These are phyloP conservation scores for Anoncus sp. DNA, from an alignment of 2,888 invertebrate genomes.

Conservation along the genomic window DNA sequence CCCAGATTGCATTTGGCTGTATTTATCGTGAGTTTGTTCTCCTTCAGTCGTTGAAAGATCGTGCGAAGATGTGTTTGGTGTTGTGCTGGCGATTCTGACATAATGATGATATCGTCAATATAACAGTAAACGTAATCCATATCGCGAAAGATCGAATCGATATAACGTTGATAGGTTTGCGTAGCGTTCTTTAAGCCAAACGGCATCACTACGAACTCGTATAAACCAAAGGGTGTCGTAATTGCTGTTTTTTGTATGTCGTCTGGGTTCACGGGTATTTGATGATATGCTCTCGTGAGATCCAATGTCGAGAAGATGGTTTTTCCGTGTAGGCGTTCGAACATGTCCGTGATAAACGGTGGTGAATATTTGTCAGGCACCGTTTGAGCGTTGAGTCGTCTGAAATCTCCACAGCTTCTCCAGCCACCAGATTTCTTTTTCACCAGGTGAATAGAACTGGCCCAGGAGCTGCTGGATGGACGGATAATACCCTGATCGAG, in stretches of 20 bases:
- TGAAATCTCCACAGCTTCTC: slow-evolving; percentile 72
- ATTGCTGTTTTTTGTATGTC: slow-evolving; percentile 53
- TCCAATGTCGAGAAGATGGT: slow-evolving; percentile 66
- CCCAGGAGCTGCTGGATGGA: slow-evolving; percentile 80
- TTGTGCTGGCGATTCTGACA: slow-evolving; percentile 30
- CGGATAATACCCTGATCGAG: slow-evolving; percentile 79
- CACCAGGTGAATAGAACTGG: slow-evolving; percentile 77
- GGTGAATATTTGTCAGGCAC: too few relatives aligned
- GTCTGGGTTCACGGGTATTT: slow-evolving; percentile 66
- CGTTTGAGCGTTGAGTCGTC: slow-evolving; percentile 67
- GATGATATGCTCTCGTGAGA: slow-evolving; percentile 69
- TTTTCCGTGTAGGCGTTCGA: slow-evolving; percentile 58
- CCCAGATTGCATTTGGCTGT: slow-evolving; percentile 66
- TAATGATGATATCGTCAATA: slow-evolving; percentile 54
- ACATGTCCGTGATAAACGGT: slow-evolving; percentile 66
- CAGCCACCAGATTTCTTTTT: slow-evolving; percentile 68
- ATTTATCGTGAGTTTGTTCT: slow-evolving; percentile 59
- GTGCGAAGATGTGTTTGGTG: slow-evolving; percentile 3
- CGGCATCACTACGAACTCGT: slow-evolving; percentile 46
- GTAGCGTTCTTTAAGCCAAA: slow-evolving; percentile 53
- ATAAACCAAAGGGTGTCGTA: slow-evolving; percentile 54
- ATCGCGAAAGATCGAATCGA: slow-evolving; percentile 51
- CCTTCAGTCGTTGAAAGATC: too few relatives aligned
- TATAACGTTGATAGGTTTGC: slow-evolving; percentile 37
- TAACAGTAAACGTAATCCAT: slow-evolving; percentile 50